Percentiles rank a stretch among this genome's conserved stretches.
Evolutionary conservation across 2,113 vertebrate genomes (phyloP).

Genomic region (Daboia siamensis): DNA sequence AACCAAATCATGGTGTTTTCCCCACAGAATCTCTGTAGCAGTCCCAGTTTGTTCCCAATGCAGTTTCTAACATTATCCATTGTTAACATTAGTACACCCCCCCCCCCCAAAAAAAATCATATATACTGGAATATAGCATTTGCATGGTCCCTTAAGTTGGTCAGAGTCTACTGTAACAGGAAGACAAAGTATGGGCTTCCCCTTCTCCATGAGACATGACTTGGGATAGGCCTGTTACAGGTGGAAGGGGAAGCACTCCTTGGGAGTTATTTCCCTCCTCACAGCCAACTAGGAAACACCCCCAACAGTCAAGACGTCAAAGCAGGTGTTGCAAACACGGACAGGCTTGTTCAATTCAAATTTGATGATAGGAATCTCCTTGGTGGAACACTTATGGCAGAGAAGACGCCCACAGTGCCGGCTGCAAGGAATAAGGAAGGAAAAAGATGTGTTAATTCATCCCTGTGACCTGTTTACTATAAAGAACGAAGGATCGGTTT

Average conservation of each 20-base stretch:
- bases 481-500: background rate
- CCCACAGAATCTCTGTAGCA: slow-evolving; percentile 20
- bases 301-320: slow-evolving; percentile 95
- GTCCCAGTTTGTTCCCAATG: slow-evolving; percentile 36
- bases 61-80: slow-evolving; percentile 50
- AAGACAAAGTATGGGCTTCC: slow-evolving; percentile 56
- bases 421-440: slow-evolving; percentile 67
- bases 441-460: background rate
- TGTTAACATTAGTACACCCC: slow-evolving; percentile 44
- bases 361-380: slow-evolving; percentile 99
- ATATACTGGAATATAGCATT: slow-evolving; percentile 58
- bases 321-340: slow-evolving; percentile 98
- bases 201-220: slow-evolving; percentile 42
- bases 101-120: slow-evolving; percentile 44
- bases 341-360: slow-evolving; percentile 99
- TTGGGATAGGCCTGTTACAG: slow-evolving; percentile 62
- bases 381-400: slow-evolving; percentile 98
- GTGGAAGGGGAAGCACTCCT: slow-evolving; percentile 37
- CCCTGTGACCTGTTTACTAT: background rate
- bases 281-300: slow-evolving; percentile 85
- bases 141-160: slow-evolving; percentile 63
- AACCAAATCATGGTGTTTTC: slow-evolving; percentile 51
- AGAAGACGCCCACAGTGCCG: slow-evolving; percentile 97
- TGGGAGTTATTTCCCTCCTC: slow-evolving; percentile 38
- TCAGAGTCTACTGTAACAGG: slow-evolving; percentile 61